Evolutionary conservation across 1,140 invertebrate species (phyloP), one percentile per base, ranked within the genome.

Genomic region (Riptortus pedestris): DNA sequence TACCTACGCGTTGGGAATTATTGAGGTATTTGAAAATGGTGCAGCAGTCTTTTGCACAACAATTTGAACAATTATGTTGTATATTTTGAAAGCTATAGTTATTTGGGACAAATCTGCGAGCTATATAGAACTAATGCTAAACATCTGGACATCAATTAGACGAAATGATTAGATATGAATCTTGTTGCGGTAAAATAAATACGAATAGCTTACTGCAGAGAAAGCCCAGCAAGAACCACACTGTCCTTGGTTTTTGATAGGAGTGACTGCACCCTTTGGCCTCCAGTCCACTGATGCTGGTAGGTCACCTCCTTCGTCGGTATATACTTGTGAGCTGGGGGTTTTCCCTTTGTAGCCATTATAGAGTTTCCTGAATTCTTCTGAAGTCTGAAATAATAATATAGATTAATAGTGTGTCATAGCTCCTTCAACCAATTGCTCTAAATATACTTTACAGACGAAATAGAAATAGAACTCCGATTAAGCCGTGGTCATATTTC

Each of bases 241-340:
- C 68, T 83, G 80, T 71, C 87, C 90, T 80, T 98, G 94, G 79
- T 98, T 87, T 77, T 97, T 97, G 52, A 98, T 81, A 1, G 79
- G 80, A 24, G 94, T 98, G 20, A 98, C 93, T 67, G 88, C 89
- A 45, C 93, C 93, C 65, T 87, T 76, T 59, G 80, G 71, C 69
- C 89, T 82, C 95, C 95, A 98, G 76, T 98, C 93, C 29, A 87
- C 78, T 9, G 29, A 65, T 22, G 79, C 74, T 9, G 92, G 90
- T 29, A 92, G 45, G 63, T 79, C 72, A 33, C 90, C 82, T 67
- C 74, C 71, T n/a, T 69, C 60, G 26, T 22, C 16, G n/a, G 22
- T 43, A 7, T 22, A 24, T 20, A 12, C 12, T 2, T 43, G 12
- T 4, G 7, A 5, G 3, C 7, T 9, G 9, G 60, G n/a, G 9